phyloP scores from a whole-genome alignment of 2,797 vertebrate genomes.

The Heterohyrax brucei region DNA sequence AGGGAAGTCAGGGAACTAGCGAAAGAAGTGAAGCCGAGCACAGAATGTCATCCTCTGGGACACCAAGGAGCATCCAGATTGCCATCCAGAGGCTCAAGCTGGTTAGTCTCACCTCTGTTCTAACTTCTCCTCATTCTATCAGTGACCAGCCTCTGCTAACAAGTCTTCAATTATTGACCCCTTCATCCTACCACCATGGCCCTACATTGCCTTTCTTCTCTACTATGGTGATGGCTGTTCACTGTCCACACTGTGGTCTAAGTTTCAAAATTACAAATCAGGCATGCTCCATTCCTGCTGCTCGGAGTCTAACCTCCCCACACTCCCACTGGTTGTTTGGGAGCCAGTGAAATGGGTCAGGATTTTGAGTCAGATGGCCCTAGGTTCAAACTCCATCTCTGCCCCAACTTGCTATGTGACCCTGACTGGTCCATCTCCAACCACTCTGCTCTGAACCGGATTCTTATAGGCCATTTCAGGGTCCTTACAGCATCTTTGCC shows the following conservation, averaged over 20 bases:
- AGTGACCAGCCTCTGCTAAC: not conserved
- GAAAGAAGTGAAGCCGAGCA: not conserved
- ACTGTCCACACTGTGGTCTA: not conserved
- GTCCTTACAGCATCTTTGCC: not conserved
- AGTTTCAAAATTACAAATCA: constrained; percentile 5
- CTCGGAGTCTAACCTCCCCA: not conserved
- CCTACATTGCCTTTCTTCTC: not conserved
- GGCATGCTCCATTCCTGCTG: not conserved
- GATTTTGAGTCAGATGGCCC: not conserved
- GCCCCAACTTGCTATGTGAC: not conserved
- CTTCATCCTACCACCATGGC: not conserved
- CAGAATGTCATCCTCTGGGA: not conserved
- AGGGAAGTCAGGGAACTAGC: not conserved
- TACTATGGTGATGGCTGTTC: not conserved
- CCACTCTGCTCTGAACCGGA: not conserved
- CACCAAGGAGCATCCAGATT: not conserved
- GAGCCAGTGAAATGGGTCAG: not conserved
- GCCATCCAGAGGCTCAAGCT: not conserved
- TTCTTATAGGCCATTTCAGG: constrained; percentile 48
- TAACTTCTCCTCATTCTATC: not conserved
- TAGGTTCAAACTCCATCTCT: not conserved
- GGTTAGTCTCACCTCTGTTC: not conserved
- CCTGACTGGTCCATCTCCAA: not conserved
- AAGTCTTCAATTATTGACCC: not conserved
- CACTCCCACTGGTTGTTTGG: not conserved